phyloP scores from a whole-genome alignment of 2,113 vertebrate species.

The Heptranchias perlo region DNA sequence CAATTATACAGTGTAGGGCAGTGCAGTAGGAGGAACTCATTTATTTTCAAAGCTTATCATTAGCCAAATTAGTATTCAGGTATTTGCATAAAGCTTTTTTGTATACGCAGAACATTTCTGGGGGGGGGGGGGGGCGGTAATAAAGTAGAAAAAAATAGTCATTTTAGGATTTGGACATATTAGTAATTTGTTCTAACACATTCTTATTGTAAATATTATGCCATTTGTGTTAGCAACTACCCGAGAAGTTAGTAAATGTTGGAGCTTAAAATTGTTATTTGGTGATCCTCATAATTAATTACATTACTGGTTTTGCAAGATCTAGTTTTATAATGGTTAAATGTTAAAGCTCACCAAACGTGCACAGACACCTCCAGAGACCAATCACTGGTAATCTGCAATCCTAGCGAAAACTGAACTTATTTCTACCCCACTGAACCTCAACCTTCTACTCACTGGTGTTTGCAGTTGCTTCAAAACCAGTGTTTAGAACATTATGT shows the following conservation, averaged over 20 bases:
- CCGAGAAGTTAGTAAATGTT: not conserved
- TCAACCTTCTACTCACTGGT: slow-evolving; percentile 47
- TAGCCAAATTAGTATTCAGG: slow-evolving; percentile 26
- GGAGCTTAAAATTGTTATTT: not conserved
- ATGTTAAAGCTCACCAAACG: not conserved
- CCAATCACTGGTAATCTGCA: not conserved
- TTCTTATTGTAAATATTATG: not conserved
- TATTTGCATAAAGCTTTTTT: slow-evolving; percentile 27
- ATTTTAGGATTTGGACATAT: not conserved
- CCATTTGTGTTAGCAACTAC: not conserved
- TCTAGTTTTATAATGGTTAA: not conserved
- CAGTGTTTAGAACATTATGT: slow-evolving; percentile 48
- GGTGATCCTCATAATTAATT: not conserved
- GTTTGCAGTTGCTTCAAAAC: slow-evolving; percentile 50
- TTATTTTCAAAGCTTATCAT: slow-evolving; percentile 28
- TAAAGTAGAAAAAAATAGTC: not conserved
- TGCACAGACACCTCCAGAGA: not conserved
- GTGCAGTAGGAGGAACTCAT: not conserved
- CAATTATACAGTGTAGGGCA: not conserved
- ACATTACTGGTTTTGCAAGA: slow-evolving; percentile 6
- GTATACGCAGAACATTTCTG: not conserved
- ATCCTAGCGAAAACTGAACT: slow-evolving; percentile 42
- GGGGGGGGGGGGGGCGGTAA: not conserved
- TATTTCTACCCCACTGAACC: slow-evolving; percentile 54
- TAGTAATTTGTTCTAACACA: not conserved